A percentile compares a stretch with the other conserved stretches of the same genome.
phyloP scores from a whole-genome alignment of 2,888 invertebrate species.

The Calephelis perditalis region DNA sequence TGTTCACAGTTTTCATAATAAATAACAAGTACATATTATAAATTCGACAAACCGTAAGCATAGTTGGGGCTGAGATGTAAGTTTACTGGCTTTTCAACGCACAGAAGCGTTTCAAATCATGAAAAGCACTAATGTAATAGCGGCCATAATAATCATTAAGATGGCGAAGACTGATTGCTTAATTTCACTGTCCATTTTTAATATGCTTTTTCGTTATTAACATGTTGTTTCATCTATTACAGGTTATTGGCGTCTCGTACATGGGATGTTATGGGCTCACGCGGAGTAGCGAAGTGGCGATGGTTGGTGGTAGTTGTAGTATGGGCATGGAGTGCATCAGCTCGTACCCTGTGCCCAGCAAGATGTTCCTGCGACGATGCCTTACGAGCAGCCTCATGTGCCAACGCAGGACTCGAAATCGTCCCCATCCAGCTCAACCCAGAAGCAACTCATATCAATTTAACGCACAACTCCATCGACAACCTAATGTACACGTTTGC shows the following conservation, averaged over 20 bases:
- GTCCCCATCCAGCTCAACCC: constrained; percentile 95
- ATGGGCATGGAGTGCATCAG: constrained; percentile 73
- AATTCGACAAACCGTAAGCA: too few species aligned
- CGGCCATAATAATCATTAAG: too few species aligned
- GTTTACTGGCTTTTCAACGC: too few species aligned
- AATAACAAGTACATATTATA: too few species aligned
- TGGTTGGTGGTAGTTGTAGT: constrained; percentile 75
- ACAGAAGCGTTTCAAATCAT: too few species aligned
- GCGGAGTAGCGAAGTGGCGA: constrained; percentile 70
- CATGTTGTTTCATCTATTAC: constrained; percentile 41
- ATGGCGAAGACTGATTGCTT: too few species aligned
- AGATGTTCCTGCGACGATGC: constrained; percentile 90
- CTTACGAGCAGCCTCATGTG: constrained; percentile 85
- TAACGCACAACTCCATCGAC: constrained; percentile 90
- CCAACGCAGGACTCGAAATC: constrained; percentile 87
- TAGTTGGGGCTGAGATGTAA: too few species aligned
- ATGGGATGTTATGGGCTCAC: constrained; percentile 76
- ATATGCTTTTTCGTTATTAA: neutral
- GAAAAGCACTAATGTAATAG: too few species aligned
- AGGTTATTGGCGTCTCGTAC: constrained; percentile 61
- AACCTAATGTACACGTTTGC: constrained; percentile 87
- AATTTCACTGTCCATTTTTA: too few species aligned
- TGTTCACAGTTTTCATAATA: too few species aligned
- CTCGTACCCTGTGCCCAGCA: constrained; percentile 85
- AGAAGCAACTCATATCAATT: constrained; percentile 88